Evolutionary conservation across 2,888 invertebrate genomes (phyloP), one percentile per base, ranked within the genome.

Genomic region (Pollenia amentaria): DNA sequence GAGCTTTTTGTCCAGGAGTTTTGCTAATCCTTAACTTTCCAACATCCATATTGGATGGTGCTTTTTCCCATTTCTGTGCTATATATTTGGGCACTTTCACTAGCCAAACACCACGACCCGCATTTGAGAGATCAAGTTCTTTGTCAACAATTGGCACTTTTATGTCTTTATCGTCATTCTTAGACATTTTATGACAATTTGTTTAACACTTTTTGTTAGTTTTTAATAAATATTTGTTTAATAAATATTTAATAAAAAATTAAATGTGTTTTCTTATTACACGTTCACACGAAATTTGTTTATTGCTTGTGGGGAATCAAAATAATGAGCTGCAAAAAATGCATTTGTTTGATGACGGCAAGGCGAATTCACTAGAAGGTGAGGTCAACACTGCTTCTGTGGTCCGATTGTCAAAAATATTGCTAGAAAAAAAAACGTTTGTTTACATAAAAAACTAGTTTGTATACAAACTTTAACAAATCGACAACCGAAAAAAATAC

Each of bases 51-150:
- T 97, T 97, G 60, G 97, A 97, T n/a, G 97, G 95, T 10, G 97
- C 92, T 92, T 97, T 97, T 92, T 98, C 97, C 99, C 99, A 99
- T 94, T 97, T 96, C 90, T 97, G 97, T 7, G 98, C 97, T 89
- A 99, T 96, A 93, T 99, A 99, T 94, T 99, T 99, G 1, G 99
- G 99, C 11, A 97, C 97, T 94, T 99, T 99, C 0, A 99, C 99
- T 9, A 99, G 95, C 99, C 99, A 99, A 12, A 99, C 98, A 84
- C 98, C 98, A 90, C 98, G 95, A 18, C 96, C 96, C 18, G 97
- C 97, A 92, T 98, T 97, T 18, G 97, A 96, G 75, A 98, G 94
- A 94, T 99, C 98, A 88, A 99, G 94, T 93, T 97, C 97, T 88
- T 96, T 95, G 91, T 97, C 97, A 70, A 95, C 95, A 88, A 96